A percentile compares a stretch with the other conserved stretches of the same genome.
Evolutionary conservation across 1,140 invertebrate genomes (phyloP).

Genomic region (Oryctes rhinoceros): DNA sequence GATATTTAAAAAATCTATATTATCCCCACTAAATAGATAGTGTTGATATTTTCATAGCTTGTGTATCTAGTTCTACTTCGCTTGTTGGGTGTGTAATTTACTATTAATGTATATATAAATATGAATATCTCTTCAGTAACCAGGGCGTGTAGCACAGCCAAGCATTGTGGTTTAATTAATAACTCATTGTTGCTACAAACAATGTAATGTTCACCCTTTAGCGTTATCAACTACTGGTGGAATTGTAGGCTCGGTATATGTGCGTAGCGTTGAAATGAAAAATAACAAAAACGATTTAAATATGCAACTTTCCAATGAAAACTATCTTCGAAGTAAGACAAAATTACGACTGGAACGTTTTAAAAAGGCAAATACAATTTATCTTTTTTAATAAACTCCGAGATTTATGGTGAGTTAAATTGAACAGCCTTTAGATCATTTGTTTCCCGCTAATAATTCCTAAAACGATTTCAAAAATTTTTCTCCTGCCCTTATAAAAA

Average conservation of each 20-base stretch:
- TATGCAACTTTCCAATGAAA: neutral
- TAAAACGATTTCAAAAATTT: neutral
- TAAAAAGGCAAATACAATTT: neutral
- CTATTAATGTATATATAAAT: conserved; percentile 16
- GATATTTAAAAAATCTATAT: neutral
- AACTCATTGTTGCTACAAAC: conserved; percentile 9
- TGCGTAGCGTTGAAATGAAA: neutral
- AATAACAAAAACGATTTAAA: neutral
- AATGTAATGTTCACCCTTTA: neutral
- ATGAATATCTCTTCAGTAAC: neutral
- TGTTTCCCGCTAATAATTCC: neutral
- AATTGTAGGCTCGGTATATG: neutral
- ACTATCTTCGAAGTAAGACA: neutral
- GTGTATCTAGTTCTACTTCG: neutral
- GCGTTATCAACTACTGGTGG: neutral
- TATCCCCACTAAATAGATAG: neutral
- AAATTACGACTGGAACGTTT: neutral
- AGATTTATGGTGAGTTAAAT: neutral
- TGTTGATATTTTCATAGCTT: neutral
- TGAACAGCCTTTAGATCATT: neutral
- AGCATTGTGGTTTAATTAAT: neutral
- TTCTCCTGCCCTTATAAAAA: neutral
- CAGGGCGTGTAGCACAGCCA: neutral
- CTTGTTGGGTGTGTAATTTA: neutral
- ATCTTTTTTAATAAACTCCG: neutral